phyloP scores from a whole-genome alignment of 2,888 invertebrate genomes.

The Shargacucullia verbasci region DNA sequence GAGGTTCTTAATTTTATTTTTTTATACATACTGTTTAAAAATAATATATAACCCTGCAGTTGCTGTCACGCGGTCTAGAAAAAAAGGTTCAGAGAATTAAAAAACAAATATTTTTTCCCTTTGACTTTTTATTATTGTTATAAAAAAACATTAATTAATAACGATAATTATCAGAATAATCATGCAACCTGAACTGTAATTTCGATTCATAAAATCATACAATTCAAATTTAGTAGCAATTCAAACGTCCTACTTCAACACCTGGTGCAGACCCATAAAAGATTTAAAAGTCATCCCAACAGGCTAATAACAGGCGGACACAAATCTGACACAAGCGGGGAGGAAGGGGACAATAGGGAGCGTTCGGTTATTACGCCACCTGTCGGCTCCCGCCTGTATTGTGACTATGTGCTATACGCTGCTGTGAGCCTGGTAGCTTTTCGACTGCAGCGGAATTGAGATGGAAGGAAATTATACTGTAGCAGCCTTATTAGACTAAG shows the following conservation, averaged over 20 bases:
- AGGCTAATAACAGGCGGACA: constrained; percentile 48
- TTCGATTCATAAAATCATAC: too few species aligned
- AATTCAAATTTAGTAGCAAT: constrained; percentile 18
- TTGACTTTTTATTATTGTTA: too few species aligned
- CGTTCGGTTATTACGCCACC: constrained; percentile 1
- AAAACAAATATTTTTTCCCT: too few species aligned
- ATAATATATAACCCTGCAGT: too few species aligned
- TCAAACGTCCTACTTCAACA: constrained; percentile 20
- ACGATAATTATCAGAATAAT: constrained; percentile 14
- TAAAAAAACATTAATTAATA: too few species aligned
- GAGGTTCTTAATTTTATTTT: too few species aligned
- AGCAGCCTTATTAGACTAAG: too few species aligned
- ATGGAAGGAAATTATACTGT: too few species aligned
- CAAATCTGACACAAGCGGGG: constrained; percentile 38
- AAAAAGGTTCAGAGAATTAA: too few species aligned
- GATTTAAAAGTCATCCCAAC: constrained; percentile 53
- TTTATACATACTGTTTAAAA: too few species aligned
- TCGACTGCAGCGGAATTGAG: not conserved
- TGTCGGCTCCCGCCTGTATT: constrained; percentile 4
- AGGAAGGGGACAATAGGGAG: constrained; percentile 10
- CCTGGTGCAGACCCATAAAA: constrained; percentile 33
- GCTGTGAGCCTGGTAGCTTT: constrained; percentile 1
- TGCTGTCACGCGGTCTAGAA: too few species aligned
- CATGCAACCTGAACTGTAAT: constrained; percentile 4
- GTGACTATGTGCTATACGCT: not conserved